Evolutionary conservation across 2,888 invertebrate species (phyloP).

Genomic region (Drosophila imparisetae): DNA sequence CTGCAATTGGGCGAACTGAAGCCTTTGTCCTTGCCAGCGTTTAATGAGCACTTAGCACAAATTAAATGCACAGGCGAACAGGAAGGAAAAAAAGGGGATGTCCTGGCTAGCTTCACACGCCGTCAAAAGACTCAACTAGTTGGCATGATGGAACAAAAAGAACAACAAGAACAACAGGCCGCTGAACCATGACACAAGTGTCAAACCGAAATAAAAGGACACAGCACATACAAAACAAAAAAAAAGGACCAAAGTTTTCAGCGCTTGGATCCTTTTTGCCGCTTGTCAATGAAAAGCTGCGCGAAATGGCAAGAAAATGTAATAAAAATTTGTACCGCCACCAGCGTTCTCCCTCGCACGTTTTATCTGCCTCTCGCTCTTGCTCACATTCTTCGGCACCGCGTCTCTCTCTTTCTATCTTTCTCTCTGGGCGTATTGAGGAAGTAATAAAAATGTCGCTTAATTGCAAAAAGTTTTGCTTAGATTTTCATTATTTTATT

Average conservation of each 20-base stretch:
- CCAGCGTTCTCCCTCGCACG: slow-evolving; percentile 42
- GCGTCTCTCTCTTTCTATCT: slow-evolving; percentile 3
- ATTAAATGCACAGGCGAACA: slow-evolving; percentile 63
- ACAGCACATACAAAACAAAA: slow-evolving; percentile 11
- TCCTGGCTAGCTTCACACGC: slow-evolving; percentile 53
- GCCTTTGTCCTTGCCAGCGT: slow-evolving; percentile 31
- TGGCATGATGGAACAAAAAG: slow-evolving; percentile 38
- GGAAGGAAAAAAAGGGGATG: slow-evolving; percentile 28
- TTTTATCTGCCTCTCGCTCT: not conserved
- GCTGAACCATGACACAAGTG: slow-evolving; percentile 52
- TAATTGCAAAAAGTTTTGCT: slow-evolving; percentile 80
- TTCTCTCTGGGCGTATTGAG: slow-evolving; percentile 45
- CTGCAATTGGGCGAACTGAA: slow-evolving; percentile 18
- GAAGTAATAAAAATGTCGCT: slow-evolving; percentile 77
- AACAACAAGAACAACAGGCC: slow-evolving; percentile 19
- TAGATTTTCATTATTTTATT: slow-evolving; percentile 75
- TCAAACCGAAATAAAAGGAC: slow-evolving; percentile 49
- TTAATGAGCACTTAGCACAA: slow-evolving; percentile 77
- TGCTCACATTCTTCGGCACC: not conserved
- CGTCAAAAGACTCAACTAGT: slow-evolving; percentile 68
- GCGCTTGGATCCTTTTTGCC: slow-evolving; percentile 33
- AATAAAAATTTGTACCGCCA: slow-evolving; percentile 74
- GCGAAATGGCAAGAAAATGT: slow-evolving; percentile 69
- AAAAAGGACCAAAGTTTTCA: slow-evolving; percentile 50
- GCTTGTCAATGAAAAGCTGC: slow-evolving; percentile 65